Conservation (phyloP, 2,888 invertebrate genomes). For the Electrophaes corylata region DNA sequence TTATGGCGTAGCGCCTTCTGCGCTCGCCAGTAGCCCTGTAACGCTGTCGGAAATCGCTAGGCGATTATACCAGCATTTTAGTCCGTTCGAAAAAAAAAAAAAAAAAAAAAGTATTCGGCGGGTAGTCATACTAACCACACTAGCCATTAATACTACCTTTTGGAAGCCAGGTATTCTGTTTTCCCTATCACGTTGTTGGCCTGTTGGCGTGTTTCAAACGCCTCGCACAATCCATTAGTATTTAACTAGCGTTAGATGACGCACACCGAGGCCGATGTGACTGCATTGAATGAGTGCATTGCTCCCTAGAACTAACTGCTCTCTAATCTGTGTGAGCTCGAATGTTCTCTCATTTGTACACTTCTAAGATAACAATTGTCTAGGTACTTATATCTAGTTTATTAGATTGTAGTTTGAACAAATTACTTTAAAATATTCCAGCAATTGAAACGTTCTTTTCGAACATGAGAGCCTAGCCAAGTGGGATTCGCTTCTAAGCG, state of each 20-base stretch:
- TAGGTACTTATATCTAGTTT: constrained; percentile 23
- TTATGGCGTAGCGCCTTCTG: too few relatives aligned
- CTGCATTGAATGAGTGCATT: constrained; percentile 61
- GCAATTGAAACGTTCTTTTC: too few relatives aligned
- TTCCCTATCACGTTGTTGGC: constrained; percentile 1
- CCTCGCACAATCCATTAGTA: constrained; percentile 41
- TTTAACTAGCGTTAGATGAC: constrained; percentile 50
- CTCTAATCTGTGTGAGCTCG: constrained; percentile 31
- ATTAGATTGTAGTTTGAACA: constrained; percentile 8
- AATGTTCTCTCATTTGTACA: constrained; percentile 61
- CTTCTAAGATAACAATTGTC: constrained; percentile 61
- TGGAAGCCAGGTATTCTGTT: too few relatives aligned
- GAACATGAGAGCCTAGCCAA: background rate
- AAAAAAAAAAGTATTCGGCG: too few relatives aligned
- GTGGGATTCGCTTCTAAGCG: background rate
- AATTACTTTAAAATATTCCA: background rate
- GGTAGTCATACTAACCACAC: too few relatives aligned
- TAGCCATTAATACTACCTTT: too few relatives aligned
- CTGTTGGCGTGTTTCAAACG: background rate
- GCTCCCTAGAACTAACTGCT: constrained; percentile 49
- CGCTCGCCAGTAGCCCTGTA: too few relatives aligned
- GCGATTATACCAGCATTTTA: too few relatives aligned
- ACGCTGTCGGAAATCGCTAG: too few relatives aligned
- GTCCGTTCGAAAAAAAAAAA: too few relatives aligned
- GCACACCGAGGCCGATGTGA: constrained; percentile 52